Conservation (phyloP, 2,113 vertebrate genomes). For the Ciconia boyciana region DNA sequence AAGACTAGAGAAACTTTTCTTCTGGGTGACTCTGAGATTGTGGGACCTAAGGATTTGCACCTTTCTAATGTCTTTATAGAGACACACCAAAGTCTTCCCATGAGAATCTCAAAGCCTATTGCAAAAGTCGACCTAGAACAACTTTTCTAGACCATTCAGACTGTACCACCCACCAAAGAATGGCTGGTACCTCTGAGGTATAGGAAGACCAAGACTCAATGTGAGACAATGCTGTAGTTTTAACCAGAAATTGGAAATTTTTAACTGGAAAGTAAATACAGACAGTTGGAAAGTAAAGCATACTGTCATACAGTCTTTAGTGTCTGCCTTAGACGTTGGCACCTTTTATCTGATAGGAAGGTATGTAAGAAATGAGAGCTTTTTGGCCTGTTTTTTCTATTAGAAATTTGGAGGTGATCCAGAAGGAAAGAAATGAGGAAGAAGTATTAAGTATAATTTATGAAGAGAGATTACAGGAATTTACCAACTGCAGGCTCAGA, state of each 20-base stretch:
- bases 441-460: conserved; percentile 51
- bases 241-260: not conserved
- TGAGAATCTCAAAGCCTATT: not conserved
- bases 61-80: not conserved
- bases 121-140: not conserved
- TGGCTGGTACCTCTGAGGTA: not conserved
- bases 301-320: not conserved
- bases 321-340: not conserved
- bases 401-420: conserved; percentile 46
- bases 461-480: conserved; percentile 56
- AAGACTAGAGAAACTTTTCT: not conserved
- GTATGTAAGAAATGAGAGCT: not conserved
- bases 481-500: conserved; percentile 31
- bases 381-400: not conserved
- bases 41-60: not conserved
- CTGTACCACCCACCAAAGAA: not conserved
- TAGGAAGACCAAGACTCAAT: not conserved
- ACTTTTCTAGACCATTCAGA: not conserved
- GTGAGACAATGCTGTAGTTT: not conserved
- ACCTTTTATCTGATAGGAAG: not conserved
- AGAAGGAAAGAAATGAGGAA: conserved; percentile 12
- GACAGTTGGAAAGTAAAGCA: not conserved
- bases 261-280: not conserved
- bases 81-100: not conserved
- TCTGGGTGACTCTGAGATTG: not conserved